Conservation (phyloP, 2,888 invertebrate genomes). For the Xestobium rufovillosum region DNA sequence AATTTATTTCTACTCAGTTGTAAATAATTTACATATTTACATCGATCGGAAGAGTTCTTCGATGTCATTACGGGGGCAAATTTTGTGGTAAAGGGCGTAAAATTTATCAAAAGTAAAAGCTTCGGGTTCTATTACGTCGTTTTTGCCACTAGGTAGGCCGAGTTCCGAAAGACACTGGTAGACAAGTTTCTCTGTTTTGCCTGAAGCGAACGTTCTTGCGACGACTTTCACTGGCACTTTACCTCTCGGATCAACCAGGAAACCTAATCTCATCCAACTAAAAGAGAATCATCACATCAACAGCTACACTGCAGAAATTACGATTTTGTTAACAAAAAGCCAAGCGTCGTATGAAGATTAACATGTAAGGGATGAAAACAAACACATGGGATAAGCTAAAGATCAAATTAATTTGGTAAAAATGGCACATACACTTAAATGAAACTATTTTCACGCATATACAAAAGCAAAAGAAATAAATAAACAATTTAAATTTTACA, state of each 20-base stretch:
- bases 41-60: slow-evolving; percentile 94
- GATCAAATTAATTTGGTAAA: too few species aligned
- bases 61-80: slow-evolving; percentile 97
- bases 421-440: too few species aligned
- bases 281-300: slow-evolving; percentile 37
- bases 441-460: too few species aligned
- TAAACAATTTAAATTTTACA: too few species aligned
- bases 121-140: slow-evolving; percentile 88
- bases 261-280: slow-evolving; percentile 98
- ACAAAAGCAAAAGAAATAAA: too few species aligned
- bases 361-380: too few species aligned
- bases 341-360: too few species aligned
- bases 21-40: slow-evolving; percentile 59
- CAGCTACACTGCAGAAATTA: neutral
- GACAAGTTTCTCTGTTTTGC: slow-evolving; percentile 96
- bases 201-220: slow-evolving; percentile 97
- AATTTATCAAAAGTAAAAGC: slow-evolving; percentile 99
- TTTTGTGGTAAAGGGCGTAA: slow-evolving; percentile 95
- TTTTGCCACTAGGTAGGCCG: slow-evolving; percentile 90
- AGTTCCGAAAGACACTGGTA: slow-evolving; percentile 94
- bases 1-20: slow-evolving; percentile 4
- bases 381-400: too few species aligned
- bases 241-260: slow-evolving; percentile 86
- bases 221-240: slow-evolving; percentile 96
- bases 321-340: too few species aligned